A percentile compares a stretch with the other conserved stretches of the same genome.
Evolutionary conservation across 2,797 vertebrate genomes (phyloP).

Genomic region (Orestias chungarensis): DNA sequence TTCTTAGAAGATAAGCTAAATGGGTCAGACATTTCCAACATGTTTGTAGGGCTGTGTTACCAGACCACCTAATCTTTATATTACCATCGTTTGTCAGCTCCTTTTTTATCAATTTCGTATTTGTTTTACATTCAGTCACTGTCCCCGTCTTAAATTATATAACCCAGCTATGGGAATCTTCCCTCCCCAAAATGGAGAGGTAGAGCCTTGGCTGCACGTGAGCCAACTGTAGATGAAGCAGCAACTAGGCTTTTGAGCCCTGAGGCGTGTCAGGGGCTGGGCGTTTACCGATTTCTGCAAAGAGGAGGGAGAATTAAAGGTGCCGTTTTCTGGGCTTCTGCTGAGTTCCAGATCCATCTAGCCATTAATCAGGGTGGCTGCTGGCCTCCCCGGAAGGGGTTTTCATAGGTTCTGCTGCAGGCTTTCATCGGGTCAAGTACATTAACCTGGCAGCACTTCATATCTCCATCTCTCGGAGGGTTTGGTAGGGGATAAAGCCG

Average conservation of each 20-base stretch:
- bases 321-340: slow-evolving; percentile 50
- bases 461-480: slow-evolving; percentile 49
- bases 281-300: slow-evolving; percentile 41
- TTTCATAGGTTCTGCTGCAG: slow-evolving; percentile 72
- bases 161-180: slow-evolving; percentile 58
- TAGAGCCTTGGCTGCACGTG: slow-evolving; percentile 62
- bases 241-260: slow-evolving; percentile 57
- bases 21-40: slow-evolving; percentile 58
- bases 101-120: slow-evolving; percentile 2
- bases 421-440: slow-evolving; percentile 79
- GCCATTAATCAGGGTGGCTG: slow-evolving; percentile 76
- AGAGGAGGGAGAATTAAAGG: slow-evolving; percentile 40
- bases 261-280: slow-evolving; percentile 63
- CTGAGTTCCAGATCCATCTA: slow-evolving; percentile 53
- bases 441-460: slow-evolving; percentile 77
- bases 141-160: slow-evolving; percentile 64
- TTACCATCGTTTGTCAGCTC: slow-evolving; percentile 29
- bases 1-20: slow-evolving; percentile 46
- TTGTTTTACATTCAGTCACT: slow-evolving; percentile 29
- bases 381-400: slow-evolving; percentile 61
- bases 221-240: slow-evolving; percentile 73
- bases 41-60: slow-evolving; percentile 27
- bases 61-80: slow-evolving; percentile 49
- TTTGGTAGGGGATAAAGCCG: slow-evolving; percentile 45
- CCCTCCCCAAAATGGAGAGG: slow-evolving; percentile 73